Base-by-base conservation (phyloP, 2,797 vertebrate genomes). In the Epinephelus coioides region DNA sequence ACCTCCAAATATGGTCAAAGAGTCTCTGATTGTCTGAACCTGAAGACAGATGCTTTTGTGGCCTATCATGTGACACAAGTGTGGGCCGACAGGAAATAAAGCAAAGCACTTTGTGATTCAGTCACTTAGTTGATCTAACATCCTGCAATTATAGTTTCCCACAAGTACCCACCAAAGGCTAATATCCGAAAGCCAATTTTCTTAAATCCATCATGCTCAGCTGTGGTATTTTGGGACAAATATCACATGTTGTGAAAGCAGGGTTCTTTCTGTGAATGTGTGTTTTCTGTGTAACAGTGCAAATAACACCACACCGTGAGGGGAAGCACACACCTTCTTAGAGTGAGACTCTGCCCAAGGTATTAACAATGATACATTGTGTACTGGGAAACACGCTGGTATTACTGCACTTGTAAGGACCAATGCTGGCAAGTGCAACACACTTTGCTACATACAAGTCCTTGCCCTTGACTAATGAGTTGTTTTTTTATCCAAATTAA, bases 281-380 rank as follows among this genome's bases (percentile, higher is more conserved):
- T 51, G 70, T 44, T 76, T 47, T 73, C 55, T 43, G 56, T 59
- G 43, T 34, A 23, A 34, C 47, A 56, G 63, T 66, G 64, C 21
- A 73, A 73, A 82, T 25, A 76, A 76, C 25, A 23, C 21, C 7
- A 1, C 2, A 23, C 10, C 10, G 30, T 72, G 2, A 76, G 50
- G 44, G 59, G 65, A 78, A 81, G 65, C 60, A 61, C 78, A 43
- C 43, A 10, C 46, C 40, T 63, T 38, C 30, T 15, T 4, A 51
- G 18, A 51, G 44, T 7, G 21, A 75, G 18, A 53, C 27, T 6
- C 13, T 38, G 65, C 17, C 47, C 5, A n/a, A 71, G 30, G 21
- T 47, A 19, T 55, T 27, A 49, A 68, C 76, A 79, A 19, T 82
- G 18, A 61, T 19, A 8, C 77, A 73, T 17, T 78, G 82, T 78